These are phyloP conservation scores for Connochaetes taurinus DNA, from an alignment of 2,113 vertebrate species.

Conservation along the genomic window DNA sequence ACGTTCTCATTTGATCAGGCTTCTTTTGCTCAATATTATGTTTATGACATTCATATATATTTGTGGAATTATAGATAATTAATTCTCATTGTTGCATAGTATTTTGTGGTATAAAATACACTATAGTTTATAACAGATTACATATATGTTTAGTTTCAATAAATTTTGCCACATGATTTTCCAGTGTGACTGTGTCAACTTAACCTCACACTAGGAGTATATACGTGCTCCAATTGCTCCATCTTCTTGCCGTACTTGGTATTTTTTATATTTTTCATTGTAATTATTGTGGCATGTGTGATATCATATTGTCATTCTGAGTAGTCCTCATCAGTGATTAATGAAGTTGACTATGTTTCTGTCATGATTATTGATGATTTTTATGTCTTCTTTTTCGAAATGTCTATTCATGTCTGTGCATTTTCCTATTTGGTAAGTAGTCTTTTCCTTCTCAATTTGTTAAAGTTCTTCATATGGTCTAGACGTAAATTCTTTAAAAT, in stretches of 20 bases:
- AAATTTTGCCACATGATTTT: neutral
- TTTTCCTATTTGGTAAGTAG: neutral
- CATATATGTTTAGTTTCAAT: neutral
- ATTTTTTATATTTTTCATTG: neutral
- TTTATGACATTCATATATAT: neutral
- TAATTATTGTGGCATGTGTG: neutral
- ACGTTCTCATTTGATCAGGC: neutral
- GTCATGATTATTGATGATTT: neutral
- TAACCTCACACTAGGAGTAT: neutral
- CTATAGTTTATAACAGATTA: neutral
- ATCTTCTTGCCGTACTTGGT: neutral
- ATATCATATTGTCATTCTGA: neutral
- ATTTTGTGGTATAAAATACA: neutral
- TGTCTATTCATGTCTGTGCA: neutral
- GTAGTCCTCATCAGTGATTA: neutral
- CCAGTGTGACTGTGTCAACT: neutral
- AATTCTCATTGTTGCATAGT: neutral
- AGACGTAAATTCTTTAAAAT: neutral
- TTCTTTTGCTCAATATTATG: neutral
- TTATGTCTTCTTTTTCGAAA: neutral
- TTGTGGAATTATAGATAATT: neutral
- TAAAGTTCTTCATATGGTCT: neutral
- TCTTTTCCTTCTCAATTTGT: neutral
- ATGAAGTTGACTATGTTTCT: neutral
- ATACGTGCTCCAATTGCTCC: neutral